phyloP scores from a whole-genome alignment of 2,888 invertebrate species.

The Plemyria rubiginata region DNA sequence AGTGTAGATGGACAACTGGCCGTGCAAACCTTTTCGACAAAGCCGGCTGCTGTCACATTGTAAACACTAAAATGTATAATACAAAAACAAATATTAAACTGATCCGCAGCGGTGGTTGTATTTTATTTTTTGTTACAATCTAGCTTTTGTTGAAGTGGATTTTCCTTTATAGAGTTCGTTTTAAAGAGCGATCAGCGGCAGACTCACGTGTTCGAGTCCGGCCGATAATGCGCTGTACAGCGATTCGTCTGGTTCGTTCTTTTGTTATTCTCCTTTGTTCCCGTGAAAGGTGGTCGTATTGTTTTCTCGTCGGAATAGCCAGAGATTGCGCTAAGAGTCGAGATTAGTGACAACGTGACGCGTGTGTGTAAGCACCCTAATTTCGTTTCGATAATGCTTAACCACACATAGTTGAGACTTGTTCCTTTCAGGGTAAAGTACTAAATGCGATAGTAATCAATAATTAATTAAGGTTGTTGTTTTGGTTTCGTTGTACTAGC shows the following conservation, averaged over 20 bases:
- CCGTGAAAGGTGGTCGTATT: slow-evolving; percentile 76
- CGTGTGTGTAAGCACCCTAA: slow-evolving; percentile 69
- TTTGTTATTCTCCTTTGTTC: slow-evolving; percentile 79
- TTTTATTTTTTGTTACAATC: slow-evolving; percentile 36
- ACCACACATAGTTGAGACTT: slow-evolving; percentile 47
- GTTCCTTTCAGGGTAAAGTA: slow-evolving; percentile 44
- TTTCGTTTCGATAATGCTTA: slow-evolving; percentile 64
- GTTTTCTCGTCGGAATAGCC: slow-evolving; percentile 74
- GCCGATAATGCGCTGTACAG: slow-evolving; percentile 71
- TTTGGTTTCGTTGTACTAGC: neutral
- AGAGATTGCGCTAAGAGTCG: slow-evolving; percentile 79
- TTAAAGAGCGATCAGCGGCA: slow-evolving; percentile 63
- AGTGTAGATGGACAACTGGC: slow-evolving; percentile 56
- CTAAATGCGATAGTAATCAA: slow-evolving; percentile 36
- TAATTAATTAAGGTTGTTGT: slow-evolving; percentile 34
- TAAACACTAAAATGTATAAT: slow-evolving; percentile 52
- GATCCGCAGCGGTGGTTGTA: slow-evolving; percentile 27
- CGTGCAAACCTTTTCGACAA: slow-evolving; percentile 61
- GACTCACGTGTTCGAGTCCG: slow-evolving; percentile 63
- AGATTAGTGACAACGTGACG: slow-evolving; percentile 80
- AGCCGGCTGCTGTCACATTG: slow-evolving; percentile 59
- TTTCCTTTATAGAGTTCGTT: slow-evolving; percentile 59
- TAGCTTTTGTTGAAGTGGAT: slow-evolving; percentile 37
- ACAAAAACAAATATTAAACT: slow-evolving; percentile 40
- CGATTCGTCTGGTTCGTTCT: slow-evolving; percentile 76